Percentiles rank a stretch among this genome's conserved stretches.
Conservation (phyloP, 2,797 vertebrate species). For the Myotis vivesi region DNA sequence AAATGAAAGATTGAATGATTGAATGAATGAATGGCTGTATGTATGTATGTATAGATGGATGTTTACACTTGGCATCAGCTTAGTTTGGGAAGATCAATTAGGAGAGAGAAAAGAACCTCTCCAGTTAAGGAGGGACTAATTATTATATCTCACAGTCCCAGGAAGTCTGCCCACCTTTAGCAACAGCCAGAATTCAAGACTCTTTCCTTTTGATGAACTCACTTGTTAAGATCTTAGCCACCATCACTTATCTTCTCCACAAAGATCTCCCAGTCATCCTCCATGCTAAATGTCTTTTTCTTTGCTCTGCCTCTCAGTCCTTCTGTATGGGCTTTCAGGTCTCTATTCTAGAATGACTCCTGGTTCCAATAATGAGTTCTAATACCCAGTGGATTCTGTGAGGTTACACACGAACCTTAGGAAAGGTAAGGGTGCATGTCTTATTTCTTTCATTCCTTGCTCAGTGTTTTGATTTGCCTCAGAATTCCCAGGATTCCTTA, state of each 20-base stretch:
- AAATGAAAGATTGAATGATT: neutral
- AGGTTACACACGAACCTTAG: neutral
- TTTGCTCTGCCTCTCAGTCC: neutral
- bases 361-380: conserved; percentile 22
- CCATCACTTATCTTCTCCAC: neutral
- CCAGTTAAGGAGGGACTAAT: neutral
- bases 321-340: neutral
- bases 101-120: neutral
- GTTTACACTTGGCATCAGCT: neutral
- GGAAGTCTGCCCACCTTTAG: neutral
- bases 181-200: neutral
- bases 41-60: neutral
- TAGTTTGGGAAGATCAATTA: neutral
- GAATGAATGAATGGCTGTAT: neutral
- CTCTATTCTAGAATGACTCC: neutral
- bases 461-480: neutral
- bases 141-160: neutral
- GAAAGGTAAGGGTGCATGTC: neutral
- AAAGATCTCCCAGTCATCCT: neutral
- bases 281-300: neutral
- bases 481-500: neutral
- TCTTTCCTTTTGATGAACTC: neutral
- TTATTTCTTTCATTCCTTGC: neutral
- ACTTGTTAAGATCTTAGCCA: neutral
- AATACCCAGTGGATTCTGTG: neutral